Evolutionary conservation across 2,113 vertebrate genomes (phyloP).

Genomic region (Coptodon rendalli): DNA sequence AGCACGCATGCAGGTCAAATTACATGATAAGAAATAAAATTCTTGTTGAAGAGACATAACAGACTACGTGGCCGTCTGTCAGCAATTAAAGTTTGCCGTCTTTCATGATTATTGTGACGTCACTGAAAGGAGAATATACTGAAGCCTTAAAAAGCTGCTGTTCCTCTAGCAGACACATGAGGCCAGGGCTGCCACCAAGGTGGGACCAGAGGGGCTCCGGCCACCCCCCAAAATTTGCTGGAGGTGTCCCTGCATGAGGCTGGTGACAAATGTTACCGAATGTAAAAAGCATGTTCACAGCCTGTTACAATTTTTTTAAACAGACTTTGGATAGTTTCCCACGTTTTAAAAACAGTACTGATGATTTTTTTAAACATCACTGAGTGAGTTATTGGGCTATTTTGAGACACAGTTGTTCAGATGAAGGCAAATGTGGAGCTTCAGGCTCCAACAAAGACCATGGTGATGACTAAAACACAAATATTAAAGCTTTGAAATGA

Average conservation of each 20-base stretch:
- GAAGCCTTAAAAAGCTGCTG: background rate
- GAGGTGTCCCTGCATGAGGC: background rate
- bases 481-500: background rate
- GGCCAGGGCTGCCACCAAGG: background rate
- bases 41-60: background rate
- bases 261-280: background rate
- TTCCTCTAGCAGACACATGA: background rate
- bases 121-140: background rate
- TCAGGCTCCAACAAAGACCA: background rate
- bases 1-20: background rate
- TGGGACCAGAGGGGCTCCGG: background rate
- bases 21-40: background rate
- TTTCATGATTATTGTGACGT: background rate
- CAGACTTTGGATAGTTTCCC: background rate
- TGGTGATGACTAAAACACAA: background rate
- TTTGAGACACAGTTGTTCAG: background rate
- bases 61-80: background rate
- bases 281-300: background rate
- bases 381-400: background rate
- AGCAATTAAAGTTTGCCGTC: rapidly evolving
- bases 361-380: background rate
- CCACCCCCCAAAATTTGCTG: rapidly evolving
- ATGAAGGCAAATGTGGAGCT: background rate
- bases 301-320: background rate
- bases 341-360: background rate